A percentile compares a stretch with the other conserved stretches of the same genome.
Conservation (phyloP, 2,888 invertebrate species). For the Tachina grossa region DNA sequence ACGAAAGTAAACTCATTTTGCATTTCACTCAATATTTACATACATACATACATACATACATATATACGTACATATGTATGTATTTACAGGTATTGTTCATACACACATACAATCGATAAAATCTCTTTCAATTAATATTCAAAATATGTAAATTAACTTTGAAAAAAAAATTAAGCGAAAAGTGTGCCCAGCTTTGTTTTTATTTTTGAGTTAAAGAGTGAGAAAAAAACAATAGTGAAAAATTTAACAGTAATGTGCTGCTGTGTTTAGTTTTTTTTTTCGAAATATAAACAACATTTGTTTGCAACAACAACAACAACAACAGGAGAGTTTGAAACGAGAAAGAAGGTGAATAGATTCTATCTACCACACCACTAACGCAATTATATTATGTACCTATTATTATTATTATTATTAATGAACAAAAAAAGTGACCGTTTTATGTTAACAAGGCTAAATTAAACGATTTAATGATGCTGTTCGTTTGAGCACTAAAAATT, state of each 20-base stretch:
- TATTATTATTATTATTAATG: neutral
- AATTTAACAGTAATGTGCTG: neutral
- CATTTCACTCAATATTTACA: neutral
- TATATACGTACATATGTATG: too few relatives aligned
- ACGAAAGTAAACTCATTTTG: neutral
- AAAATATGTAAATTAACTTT: neutral
- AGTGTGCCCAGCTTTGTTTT: neutral
- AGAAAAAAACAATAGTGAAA: constrained; percentile 8
- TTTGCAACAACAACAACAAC: constrained; percentile 26
- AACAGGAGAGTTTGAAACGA: neutral
- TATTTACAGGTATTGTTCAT: neutral
- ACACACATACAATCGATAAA: constrained; percentile 1
- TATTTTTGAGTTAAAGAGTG: constrained; percentile 25
- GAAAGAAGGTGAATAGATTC: constrained; percentile 58
- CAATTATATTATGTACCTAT: neutral
- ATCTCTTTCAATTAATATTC: neutral
- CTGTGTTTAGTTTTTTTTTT: neutral
- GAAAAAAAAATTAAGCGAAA: constrained; percentile 19
- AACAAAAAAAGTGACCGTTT: neutral
- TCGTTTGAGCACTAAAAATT: neutral
- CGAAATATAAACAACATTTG: constrained; percentile 13
- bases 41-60: neutral
- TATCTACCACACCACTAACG: constrained; percentile 14
- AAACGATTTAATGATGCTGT: neutral
- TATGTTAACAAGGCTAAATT: neutral